Conservation (phyloP, 2,888 invertebrate genomes). For the Platerodrilus igneus region DNA sequence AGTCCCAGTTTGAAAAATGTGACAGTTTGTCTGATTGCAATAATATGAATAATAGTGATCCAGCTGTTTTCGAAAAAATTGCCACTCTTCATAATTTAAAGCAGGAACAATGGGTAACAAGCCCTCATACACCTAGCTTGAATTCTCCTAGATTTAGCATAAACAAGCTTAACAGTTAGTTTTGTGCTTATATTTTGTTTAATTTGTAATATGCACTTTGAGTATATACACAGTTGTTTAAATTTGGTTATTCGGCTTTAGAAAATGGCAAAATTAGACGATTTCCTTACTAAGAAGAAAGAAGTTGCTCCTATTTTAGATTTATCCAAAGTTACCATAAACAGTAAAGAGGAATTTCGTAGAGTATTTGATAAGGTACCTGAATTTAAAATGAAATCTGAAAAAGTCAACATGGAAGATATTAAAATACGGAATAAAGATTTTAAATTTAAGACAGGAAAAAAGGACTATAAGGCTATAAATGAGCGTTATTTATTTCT, state of each 20-base stretch:
- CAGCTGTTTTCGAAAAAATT: constrained; percentile 42
- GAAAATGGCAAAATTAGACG: constrained; percentile 68
- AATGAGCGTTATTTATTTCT: constrained; percentile 62
- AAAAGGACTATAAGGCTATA: constrained; percentile 64
- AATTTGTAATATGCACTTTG: no score
- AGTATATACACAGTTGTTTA: no score
- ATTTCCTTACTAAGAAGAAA: constrained; percentile 79
- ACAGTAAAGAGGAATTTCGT: constrained; percentile 76
- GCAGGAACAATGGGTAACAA: constrained; percentile 53
- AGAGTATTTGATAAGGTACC: constrained; percentile 81
- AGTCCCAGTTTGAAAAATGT: constrained; percentile 17
- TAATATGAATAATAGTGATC: constrained; percentile 24
- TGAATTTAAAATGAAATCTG: constrained; percentile 83
- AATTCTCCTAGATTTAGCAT: constrained; percentile 25
- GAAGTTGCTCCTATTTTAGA: constrained; percentile 80
- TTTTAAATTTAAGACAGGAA: constrained; percentile 68
- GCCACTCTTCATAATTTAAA: constrained; percentile 48
- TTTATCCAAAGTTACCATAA: constrained; percentile 72
- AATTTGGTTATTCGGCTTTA: constrained; percentile 17
- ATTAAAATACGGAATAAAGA: constrained; percentile 71
- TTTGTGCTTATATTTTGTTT: no score
- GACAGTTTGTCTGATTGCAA: constrained; percentile 27
- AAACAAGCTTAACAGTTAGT: constrained; percentile 6
- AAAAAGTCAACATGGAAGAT: constrained; percentile 75
- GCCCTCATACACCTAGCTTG: constrained; percentile 34